Percentiles rank a stretch among this genome's conserved stretches.
phyloP scores from a whole-genome alignment of 2,888 invertebrate species.

The Panopea generosa region DNA sequence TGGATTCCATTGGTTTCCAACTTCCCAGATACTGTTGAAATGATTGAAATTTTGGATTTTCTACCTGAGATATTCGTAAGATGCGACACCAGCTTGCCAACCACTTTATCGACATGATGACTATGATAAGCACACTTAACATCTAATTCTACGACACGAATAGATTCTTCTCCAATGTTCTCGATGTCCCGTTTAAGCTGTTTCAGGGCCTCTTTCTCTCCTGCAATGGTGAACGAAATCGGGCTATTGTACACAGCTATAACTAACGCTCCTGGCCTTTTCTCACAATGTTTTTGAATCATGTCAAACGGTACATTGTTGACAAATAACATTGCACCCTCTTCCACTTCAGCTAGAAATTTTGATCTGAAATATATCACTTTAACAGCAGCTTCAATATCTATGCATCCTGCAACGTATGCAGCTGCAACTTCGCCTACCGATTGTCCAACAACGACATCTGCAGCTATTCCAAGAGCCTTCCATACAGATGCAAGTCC shows the following conservation, averaged over 20 bases:
- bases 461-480: conserved; percentile 62
- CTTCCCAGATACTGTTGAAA: conserved; percentile 60
- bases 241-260: conserved; percentile 67
- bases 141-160: conserved; percentile 24
- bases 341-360: conserved; percentile 56
- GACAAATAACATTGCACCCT: conserved; percentile 72
- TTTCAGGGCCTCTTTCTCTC: conserved; percentile 51
- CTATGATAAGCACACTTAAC: conserved; percentile 68
- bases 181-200: conserved; percentile 53
- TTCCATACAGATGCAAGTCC: conserved; percentile 64
- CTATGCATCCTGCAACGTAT: conserved; percentile 56
- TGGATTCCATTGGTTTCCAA: conserved; percentile 20
- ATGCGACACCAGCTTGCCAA: background rate
- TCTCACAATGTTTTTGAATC: conserved; percentile 31
- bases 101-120: conserved; percentile 23
- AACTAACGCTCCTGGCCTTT: conserved; percentile 14
- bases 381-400: conserved; percentile 66
- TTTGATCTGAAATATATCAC: conserved; percentile 71
- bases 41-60: conserved; percentile 20
- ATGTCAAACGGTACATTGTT: conserved; percentile 25
- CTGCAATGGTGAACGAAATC: conserved; percentile 62
- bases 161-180: conserved; percentile 15
- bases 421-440: conserved; percentile 77
- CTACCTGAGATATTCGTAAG: no score
- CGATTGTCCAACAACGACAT: conserved; percentile 72